Percentiles rank a stretch among this genome's conserved stretches.
phyloP scores from a whole-genome alignment of 2,113 vertebrate species.

The Potamarius usumacintae region DNA sequence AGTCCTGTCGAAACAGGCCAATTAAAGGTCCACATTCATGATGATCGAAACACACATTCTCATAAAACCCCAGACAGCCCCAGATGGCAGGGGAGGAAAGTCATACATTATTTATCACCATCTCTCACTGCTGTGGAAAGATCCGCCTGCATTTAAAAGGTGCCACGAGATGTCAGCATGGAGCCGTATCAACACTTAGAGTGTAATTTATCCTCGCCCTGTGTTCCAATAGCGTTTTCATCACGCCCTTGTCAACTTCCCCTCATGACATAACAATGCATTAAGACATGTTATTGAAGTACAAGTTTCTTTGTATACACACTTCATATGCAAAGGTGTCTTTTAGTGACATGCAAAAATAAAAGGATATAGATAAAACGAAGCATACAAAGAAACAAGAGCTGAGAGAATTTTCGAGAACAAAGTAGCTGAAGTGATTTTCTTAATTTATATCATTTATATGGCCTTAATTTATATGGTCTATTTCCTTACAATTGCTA shows the following conservation, averaged over 20 bases:
- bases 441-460: neutral
- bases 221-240: neutral
- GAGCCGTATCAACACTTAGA: conserved; percentile 11
- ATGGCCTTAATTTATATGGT: neutral
- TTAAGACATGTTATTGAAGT: neutral
- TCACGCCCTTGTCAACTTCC: neutral
- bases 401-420: neutral
- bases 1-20: conserved; percentile 81
- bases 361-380: neutral
- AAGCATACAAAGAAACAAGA: neutral
- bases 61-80: conserved; percentile 20
- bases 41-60: conserved; percentile 30
- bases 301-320: neutral
- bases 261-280: neutral
- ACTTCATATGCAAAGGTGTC: neutral
- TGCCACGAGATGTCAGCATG: conserved; percentile 67
- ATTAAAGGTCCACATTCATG: conserved; percentile 26
- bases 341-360: neutral
- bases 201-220: neutral
- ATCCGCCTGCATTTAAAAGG: neutral
- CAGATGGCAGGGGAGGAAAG: neutral
- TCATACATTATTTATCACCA: conserved; percentile 37
- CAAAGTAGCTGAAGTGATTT: neutral
- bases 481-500: neutral
- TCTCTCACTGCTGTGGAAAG: conserved; percentile 20